Evolutionary conservation across 2,888 invertebrate genomes (phyloP).

Genomic region (Odontomyia ornata): DNA sequence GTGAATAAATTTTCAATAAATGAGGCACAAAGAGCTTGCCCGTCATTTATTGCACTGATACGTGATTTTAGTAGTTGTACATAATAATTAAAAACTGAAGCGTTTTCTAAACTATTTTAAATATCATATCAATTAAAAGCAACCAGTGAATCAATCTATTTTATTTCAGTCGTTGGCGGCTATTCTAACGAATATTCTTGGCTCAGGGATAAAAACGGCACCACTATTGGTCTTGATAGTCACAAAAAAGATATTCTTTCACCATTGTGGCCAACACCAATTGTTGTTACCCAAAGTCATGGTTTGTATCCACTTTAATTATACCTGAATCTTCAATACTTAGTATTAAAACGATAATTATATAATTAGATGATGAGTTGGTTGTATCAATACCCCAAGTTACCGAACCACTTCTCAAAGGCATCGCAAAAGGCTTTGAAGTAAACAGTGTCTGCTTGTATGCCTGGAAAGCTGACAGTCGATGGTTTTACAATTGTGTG

Average conservation of each 20-base stretch:
- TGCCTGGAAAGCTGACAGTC: not conserved
- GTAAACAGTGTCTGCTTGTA: not conserved
- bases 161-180: conserved; percentile 10
- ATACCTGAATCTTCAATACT: not conserved
- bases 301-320: not conserved
- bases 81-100: too few species aligned
- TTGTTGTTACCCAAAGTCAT: conserved; percentile 4
- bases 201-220: not conserved
- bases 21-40: too few species aligned
- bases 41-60: too few species aligned
- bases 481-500: not conserved
- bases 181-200: conserved; percentile 1
- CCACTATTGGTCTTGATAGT: conserved; percentile 1
- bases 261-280: not conserved
- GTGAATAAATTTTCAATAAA: too few species aligned
- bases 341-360: not conserved
- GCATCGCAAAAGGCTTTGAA: not conserved
- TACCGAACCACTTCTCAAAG: not conserved
- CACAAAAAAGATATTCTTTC: not conserved
- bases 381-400: not conserved
- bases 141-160: not conserved
- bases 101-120: too few species aligned
- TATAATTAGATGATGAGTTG: not conserved
- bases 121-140: too few species aligned
- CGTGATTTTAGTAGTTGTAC: too few species aligned